phyloP scores from a whole-genome alignment of 2,888 invertebrate species.

The Anoncus sp. region DNA sequence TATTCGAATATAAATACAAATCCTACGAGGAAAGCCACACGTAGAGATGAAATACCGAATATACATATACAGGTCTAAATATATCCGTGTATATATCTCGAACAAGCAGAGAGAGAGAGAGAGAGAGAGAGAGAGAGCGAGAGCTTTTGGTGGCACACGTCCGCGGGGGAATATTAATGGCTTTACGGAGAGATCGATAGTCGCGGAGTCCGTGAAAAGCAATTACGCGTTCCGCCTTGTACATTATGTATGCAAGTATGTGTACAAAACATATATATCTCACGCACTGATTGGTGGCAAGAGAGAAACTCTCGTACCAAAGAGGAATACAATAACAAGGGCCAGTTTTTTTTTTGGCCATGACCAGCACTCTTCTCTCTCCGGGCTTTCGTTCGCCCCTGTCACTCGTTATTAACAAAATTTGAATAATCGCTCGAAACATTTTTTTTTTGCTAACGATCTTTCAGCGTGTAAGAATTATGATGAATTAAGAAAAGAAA shows the following conservation, averaged over 20 bases:
- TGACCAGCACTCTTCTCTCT: conserved; percentile 3
- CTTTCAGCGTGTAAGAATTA: conserved; percentile 26
- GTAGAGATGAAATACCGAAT: conserved; percentile 18
- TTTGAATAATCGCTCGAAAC: conserved; percentile 45
- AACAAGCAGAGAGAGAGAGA: conserved; percentile 9
- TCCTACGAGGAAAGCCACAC: neutral
- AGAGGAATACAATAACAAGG: conserved; percentile 23
- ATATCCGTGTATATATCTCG: conserved; percentile 10
- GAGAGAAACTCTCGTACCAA: conserved; percentile 4
- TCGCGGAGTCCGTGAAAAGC: conserved; percentile 64
- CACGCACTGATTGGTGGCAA: conserved; percentile 5
- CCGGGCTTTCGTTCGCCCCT: neutral
- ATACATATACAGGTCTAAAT: too few relatives aligned
- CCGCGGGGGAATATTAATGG: conserved; percentile 62
- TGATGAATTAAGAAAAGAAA: conserved; percentile 7
- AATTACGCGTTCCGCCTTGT: conserved; percentile 56
- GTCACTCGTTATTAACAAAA: conserved; percentile 49
- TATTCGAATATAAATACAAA: neutral
- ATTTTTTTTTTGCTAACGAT: conserved; percentile 42
- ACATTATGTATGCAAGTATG: conserved; percentile 28
- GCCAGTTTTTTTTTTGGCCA: conserved; percentile 13
- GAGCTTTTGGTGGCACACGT: conserved; percentile 53
- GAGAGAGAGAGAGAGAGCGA: conserved; percentile 21
- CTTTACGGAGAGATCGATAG: conserved; percentile 63
- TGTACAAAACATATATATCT: conserved; percentile 13